These are phyloP conservation scores for Balearica regulorum DNA, from an alignment of 2,797 vertebrate genomes.

Conservation along the genomic window DNA sequence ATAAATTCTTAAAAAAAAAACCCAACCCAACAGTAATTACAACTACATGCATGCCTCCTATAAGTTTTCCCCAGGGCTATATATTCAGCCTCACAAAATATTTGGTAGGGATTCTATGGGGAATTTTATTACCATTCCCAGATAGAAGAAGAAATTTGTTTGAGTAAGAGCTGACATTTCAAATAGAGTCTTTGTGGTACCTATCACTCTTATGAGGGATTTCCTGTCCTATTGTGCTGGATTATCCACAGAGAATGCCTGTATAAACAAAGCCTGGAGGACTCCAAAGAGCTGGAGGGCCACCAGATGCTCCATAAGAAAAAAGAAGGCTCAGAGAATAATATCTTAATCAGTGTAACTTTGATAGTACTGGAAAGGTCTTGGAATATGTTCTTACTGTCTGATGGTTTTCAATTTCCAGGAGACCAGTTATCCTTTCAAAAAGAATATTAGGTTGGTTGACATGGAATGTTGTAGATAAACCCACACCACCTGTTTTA, in stretches of 20 bases:
- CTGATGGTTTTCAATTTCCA: neutral
- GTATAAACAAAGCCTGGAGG: neutral
- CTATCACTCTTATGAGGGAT: neutral
- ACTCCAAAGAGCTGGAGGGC: neutral
- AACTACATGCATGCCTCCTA: neutral
- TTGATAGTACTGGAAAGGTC: neutral
- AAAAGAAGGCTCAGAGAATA: neutral
- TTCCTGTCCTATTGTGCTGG: neutral
- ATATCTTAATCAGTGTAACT: neutral
- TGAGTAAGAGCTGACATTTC: neutral
- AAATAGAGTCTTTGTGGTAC: neutral
- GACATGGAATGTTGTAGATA: neutral
- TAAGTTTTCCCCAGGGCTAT: neutral
- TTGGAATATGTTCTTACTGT: neutral
- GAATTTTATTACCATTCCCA: neutral
- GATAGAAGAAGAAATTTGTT: neutral
- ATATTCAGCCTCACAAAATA: neutral
- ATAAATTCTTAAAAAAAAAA: neutral
- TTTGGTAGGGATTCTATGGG: neutral
- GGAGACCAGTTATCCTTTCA: neutral
- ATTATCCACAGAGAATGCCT: neutral
- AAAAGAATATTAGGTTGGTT: neutral
- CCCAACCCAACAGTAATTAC: neutral
- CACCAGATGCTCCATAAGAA: neutral
- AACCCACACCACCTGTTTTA: neutral